A percentile compares a stretch with the other conserved stretches of the same genome.
phyloP scores from a whole-genome alignment of 2,888 invertebrate genomes.

The Leptinotarsa rubiginosa region DNA sequence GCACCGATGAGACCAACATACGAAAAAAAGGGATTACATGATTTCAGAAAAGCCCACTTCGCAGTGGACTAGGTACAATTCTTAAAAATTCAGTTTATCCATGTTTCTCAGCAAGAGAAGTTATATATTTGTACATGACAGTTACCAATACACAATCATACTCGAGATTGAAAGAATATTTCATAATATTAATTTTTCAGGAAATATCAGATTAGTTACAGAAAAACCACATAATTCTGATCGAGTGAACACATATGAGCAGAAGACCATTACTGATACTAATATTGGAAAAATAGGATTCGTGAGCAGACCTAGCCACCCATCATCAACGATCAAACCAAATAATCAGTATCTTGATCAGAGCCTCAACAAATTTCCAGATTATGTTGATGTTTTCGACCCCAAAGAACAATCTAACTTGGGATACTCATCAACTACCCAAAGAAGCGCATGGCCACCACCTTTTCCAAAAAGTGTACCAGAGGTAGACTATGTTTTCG shows the following conservation, averaged over 20 bases:
- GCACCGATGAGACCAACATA: too few relatives aligned
- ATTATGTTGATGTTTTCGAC: conserved; percentile 50
- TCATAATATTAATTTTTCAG: conserved; percentile 15
- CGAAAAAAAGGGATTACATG: too few relatives aligned
- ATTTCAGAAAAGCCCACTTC: too few relatives aligned
- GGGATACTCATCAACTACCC: conserved; percentile 44
- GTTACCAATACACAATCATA: too few relatives aligned
- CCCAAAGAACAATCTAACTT: conserved; percentile 34
- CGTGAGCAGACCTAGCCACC: conserved; percentile 28
- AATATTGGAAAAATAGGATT: conserved; percentile 35
- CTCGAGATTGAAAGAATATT: too few relatives aligned
- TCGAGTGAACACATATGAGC: not conserved
- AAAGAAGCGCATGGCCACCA: conserved; percentile 54
- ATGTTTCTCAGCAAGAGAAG: too few relatives aligned
- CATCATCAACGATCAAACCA: not conserved
- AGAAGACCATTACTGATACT: conserved; percentile 7
- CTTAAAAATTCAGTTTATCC: too few relatives aligned
- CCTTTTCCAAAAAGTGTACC: conserved; percentile 59
- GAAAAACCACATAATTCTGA: not conserved
- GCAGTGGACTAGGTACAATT: too few relatives aligned
- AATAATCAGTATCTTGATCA: not conserved
- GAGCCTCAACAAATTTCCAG: conserved; percentile 18
- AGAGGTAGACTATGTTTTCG: conserved; percentile 62
- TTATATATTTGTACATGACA: too few relatives aligned
- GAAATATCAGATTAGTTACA: conserved; percentile 18